Evolutionary conservation across 2,888 invertebrate species (phyloP), one percentile per base, ranked within the genome.

Genomic region (Andrena hattorfiana): DNA sequence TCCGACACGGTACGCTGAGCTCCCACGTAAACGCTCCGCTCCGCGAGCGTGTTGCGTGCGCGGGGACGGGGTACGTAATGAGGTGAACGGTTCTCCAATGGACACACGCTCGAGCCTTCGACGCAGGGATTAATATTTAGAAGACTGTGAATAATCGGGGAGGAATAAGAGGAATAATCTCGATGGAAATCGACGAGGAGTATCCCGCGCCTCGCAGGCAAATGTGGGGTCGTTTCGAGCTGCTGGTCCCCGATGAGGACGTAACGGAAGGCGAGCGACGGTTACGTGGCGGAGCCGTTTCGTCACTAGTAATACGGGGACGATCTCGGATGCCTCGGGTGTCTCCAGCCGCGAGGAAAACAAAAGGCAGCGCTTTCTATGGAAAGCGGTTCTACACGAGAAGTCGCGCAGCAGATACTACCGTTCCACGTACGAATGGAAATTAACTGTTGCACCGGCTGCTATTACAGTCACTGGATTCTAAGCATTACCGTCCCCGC

Each of bases 291-390:
- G 48, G 63, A 10, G 20, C 5, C 10, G 68, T 86, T 87, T 85
- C 85, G 75, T 86, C 85, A 85, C 60, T 32, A 62, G 56, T 64
- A 78, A 83, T 81, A 64, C 62, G 59, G 59, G 81, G 62, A 30
- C 49, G 80, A 69, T 81, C 72, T 72, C n/a, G 80, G 66, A 80
- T 80, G 63, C 79, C 20, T 56, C 68, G 54, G 68, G 69, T 35
- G 78, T 69, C 72, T 62, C 49, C 69, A 62, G 54, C 63, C 10
- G 66, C 35, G 68, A 20, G 68, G 85, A 75, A 84, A 87, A 72
- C 71, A 62, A 75, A 69, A 68, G 69, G 68, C 54, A 35, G 42
- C 60, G 80, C 87, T 85, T 87, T 87, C 85, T 84, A 85, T 78
- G 87, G 80, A 68, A 79, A 85, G 80, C 51, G 59, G 60, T 78